These are phyloP conservation scores for Sapayoa aenigma DNA, from an alignment of 2,113 vertebrate genomes.

Conservation along the genomic window DNA sequence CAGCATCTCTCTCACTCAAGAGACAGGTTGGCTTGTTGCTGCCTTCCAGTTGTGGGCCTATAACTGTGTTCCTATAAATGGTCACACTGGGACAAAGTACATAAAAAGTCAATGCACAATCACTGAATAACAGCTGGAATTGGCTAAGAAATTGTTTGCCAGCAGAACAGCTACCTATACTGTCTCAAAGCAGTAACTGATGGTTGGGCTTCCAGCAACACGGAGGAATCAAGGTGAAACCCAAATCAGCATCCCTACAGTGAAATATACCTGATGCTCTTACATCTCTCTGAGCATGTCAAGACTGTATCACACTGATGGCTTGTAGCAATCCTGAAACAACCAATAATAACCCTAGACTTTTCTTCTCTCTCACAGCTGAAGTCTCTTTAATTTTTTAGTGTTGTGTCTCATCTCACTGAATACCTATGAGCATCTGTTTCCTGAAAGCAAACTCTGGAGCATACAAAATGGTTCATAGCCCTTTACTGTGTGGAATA, in stretches of 20 bases:
- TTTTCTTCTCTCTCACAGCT: background rate
- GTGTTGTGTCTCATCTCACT: background rate
- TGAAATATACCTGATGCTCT: background rate
- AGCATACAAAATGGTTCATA: background rate
- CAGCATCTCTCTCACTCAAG: accelerated
- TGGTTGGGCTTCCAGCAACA: background rate
- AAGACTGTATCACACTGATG: background rate
- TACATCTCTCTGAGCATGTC: background rate
- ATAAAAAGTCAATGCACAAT: background rate
- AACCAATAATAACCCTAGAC: background rate
- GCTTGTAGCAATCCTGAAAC: background rate
- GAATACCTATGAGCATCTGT: background rate
- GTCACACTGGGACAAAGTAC: background rate
- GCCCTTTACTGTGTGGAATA: background rate
- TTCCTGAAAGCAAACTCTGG: background rate
- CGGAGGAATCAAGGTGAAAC: background rate
- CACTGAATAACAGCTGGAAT: background rate
- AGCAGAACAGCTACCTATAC: background rate
- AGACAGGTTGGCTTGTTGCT: accelerated
- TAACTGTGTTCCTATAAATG: accelerated
- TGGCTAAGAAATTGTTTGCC: background rate
- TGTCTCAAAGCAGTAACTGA: background rate
- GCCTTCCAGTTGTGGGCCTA: background rate
- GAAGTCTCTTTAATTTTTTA: background rate
- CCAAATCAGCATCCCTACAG: background rate